These are phyloP conservation scores for Dendrophyllia cribrosa DNA, from an alignment of 64 coral and sea anemone genomes.

Conservation along the genomic window DNA sequence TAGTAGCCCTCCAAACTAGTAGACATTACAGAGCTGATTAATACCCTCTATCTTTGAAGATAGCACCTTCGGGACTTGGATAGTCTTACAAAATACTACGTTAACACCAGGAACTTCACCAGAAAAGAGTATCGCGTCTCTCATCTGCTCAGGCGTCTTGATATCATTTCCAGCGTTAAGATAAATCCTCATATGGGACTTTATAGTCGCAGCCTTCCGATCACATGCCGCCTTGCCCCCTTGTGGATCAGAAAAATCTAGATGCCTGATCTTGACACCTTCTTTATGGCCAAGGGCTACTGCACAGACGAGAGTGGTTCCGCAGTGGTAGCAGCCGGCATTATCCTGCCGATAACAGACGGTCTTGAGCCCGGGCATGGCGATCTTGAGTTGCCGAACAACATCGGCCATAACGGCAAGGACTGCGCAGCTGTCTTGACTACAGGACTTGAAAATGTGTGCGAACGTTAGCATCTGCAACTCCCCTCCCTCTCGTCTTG, in stretches of 20 bases:
- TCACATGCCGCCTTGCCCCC: conserved; percentile 55
- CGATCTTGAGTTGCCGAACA: conserved; percentile 4
- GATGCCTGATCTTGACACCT: conserved; percentile 49
- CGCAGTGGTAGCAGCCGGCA: conserved; percentile 33
- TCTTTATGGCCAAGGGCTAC: conserved; percentile 24
- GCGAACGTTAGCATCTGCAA: no score
- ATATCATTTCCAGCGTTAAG: conserved; percentile 55
- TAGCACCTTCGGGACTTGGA: no score
- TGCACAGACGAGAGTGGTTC: conserved; percentile 51
- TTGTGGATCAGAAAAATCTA: conserved; percentile 72
- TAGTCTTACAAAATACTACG: no score
- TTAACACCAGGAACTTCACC: conserved; percentile 49
- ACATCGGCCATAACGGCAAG: background rate
- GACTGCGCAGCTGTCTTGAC: conserved; percentile 24
- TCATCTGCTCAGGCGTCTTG: conserved; percentile 29
- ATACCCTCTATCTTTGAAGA: no score
- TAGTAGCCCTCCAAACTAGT: no score
- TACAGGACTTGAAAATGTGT: conserved; percentile 13
- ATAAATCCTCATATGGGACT: conserved; percentile 47
- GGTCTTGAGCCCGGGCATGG: conserved; percentile 1
- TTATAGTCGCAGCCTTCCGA: conserved; percentile 53
- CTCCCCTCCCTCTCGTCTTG: conserved; percentile 9
- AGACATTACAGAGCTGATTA: no score
- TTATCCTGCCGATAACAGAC: conserved; percentile 39
- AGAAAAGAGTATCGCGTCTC: background rate